Percentiles rank a stretch among this genome's conserved stretches.
Conservation (phyloP, 2,888 invertebrate species). For the Tortricodes alternella region DNA sequence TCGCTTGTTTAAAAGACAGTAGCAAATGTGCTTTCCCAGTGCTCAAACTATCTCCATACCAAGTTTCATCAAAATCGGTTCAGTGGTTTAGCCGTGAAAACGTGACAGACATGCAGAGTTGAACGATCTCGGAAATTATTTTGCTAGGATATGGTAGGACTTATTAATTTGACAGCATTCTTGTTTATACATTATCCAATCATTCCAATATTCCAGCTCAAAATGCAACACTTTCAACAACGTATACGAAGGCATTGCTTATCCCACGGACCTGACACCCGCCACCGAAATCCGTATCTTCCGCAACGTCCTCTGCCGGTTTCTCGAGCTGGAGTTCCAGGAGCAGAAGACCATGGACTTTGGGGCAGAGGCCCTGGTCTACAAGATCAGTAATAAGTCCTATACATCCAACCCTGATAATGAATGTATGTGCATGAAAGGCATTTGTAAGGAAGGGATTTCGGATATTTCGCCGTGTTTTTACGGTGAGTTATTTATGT, state of each 20-base stretch:
- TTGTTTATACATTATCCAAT: not conserved
- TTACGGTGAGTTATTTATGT: slow-evolving; percentile 80
- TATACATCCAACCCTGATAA: slow-evolving; percentile 85
- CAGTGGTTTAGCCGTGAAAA: too few species aligned
- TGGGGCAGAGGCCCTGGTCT: slow-evolving; percentile 84
- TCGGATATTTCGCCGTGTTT: slow-evolving; percentile 88
- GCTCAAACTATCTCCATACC: too few species aligned
- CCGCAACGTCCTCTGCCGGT: slow-evolving; percentile 89
- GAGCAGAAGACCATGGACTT: slow-evolving; percentile 43
- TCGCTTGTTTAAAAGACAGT: too few species aligned
- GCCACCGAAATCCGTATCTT: slow-evolving; percentile 84
- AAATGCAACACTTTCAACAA: slow-evolving; percentile 87
- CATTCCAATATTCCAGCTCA: slow-evolving; percentile 56
- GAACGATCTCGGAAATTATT: too few species aligned
- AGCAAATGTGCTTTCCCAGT: too few species aligned
- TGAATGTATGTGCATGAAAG: slow-evolving; percentile 83
- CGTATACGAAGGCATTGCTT: slow-evolving; percentile 87
- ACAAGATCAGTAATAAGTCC: slow-evolving; percentile 83
- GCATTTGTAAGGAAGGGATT: slow-evolving; percentile 81
- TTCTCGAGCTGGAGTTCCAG: slow-evolving; percentile 73
- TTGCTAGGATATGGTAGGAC: too few species aligned
- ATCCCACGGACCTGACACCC: slow-evolving; percentile 83
- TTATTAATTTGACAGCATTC: too few species aligned
- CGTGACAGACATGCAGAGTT: too few species aligned
- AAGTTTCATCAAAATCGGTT: too few species aligned